Conservation (phyloP, 1,140 invertebrate species). For the Drosophila virilis region DNA sequence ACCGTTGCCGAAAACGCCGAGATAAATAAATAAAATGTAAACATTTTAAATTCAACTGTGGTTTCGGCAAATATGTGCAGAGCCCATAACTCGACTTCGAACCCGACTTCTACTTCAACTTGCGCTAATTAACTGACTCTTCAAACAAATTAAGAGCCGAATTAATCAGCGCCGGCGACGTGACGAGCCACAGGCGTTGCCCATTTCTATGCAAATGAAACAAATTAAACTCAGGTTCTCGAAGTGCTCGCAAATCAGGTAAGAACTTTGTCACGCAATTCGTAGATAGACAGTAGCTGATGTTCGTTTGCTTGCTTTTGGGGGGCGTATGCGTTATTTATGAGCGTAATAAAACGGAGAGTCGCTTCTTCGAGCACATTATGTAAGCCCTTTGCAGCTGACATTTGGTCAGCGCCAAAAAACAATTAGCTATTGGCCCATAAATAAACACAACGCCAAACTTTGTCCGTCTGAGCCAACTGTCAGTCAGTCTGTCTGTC, state of each 20-base stretch:
- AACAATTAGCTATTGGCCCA: conserved; percentile 24
- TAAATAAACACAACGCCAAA: conserved; percentile 18
- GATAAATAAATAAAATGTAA: conserved; percentile 25
- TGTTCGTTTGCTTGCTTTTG: conserved; percentile 14
- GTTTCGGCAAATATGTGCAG: conserved; percentile 13
- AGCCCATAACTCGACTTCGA: conserved; percentile 20
- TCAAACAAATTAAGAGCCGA: conserved; percentile 35
- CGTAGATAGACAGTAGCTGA: neutral
- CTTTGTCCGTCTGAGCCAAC: neutral
- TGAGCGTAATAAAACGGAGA: conserved; percentile 32
- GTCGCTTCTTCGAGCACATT: conserved; percentile 2
- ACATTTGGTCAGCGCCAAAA: conserved; percentile 26
- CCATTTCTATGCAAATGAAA: conserved; percentile 17
- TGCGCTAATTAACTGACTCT: conserved; percentile 33
- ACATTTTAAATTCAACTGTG: conserved; percentile 37
- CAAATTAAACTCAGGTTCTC: neutral
- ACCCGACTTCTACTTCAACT: neutral
- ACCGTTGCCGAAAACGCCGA: conserved; percentile 22
- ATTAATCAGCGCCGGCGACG: conserved; percentile 12
- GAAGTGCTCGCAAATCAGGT: neutral
- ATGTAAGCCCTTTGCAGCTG: conserved; percentile 57
- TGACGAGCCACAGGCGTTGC: conserved; percentile 1
- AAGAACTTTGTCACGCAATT: conserved; percentile 24
- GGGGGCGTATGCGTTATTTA: conserved; percentile 67
- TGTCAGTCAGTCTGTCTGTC: conserved; percentile 9